Evolutionary conservation across 2,888 invertebrate genomes (phyloP), one percentile per base, ranked within the genome.

Genomic region (Nezara viridula): DNA sequence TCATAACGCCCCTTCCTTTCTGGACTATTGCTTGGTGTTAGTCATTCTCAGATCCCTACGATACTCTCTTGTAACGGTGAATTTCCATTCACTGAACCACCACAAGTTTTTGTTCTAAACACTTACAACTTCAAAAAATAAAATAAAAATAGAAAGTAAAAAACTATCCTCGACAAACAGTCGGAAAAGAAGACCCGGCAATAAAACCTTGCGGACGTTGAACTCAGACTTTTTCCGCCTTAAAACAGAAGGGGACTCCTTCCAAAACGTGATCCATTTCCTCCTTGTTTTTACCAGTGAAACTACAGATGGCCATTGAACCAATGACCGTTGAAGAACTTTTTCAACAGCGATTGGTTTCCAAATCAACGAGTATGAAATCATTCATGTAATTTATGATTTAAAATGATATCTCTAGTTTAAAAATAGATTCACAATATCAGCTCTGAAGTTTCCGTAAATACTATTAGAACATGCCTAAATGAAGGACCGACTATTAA

Each of bases 221-320:
- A 73, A 73, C 66, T 37, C 19, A 5, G n/a, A 40, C 44, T 81
- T 81, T 37, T 47, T 47, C 44, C 44, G n/a, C 81, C 81, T 40
- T 81, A 47, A 47, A 81, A 47, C 81, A 81, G 81, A 44, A 77
- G 81, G 44, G 9, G 40, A 77, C 40, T 77, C 44, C 44, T 81
- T 21, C 81, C 44, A 37, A 44, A 44, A 81, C 81, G 81, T 81
- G 81, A 81, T 47, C 81, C 6, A 44, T 81, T 81, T 81, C 81
- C n/a, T 40, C n/a, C 12, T 81, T n/a, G 24, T 40, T 81, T 81
- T 47, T 37, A 44, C 24, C 47, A 44, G 40, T n/a, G 81, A 81
- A 81, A 81, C 81, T 47, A 12, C 44, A 81, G 81, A n/a, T 81
- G 44, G 81, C 81, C 81, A 44, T 4, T 44, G 44, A 81, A 44